A percentile compares a stretch with the other conserved stretches of the same genome.
Conservation (phyloP, 64 coral and sea anemone species). For the Platygyra sinensis region DNA sequence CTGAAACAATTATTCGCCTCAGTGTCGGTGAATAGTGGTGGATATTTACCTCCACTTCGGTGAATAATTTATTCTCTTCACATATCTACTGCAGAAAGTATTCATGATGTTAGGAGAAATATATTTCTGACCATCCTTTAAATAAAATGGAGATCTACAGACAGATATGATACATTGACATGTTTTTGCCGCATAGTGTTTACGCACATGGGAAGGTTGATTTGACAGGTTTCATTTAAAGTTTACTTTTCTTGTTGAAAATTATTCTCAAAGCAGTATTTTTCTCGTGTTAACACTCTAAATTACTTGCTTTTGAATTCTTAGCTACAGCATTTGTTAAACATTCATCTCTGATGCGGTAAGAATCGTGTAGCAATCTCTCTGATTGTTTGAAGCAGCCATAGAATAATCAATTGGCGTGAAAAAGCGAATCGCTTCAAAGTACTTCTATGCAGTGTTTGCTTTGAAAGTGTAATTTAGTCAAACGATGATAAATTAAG, state of each 20-base stretch:
- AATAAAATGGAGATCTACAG: background rate
- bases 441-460: background rate
- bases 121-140: background rate
- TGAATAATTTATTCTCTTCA: too few relatives aligned
- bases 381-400: background rate
- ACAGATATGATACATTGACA: background rate
- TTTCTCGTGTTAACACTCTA: background rate
- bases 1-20: too few relatives aligned
- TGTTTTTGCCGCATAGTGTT: background rate
- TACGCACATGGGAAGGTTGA: background rate
- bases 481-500: conserved; percentile 7
- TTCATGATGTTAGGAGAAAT: background rate
- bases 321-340: background rate
- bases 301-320: background rate
- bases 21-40: too few relatives aligned
- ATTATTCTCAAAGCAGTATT: conserved; percentile 15
- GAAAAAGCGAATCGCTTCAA: background rate
- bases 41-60: too few relatives aligned
- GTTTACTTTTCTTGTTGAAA: background rate
- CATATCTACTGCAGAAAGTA: background rate
- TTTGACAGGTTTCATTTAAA: background rate
- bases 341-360: background rate
- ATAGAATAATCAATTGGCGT: background rate
- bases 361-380: background rate
- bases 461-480: conserved; percentile 5